A percentile compares a stretch with the other conserved stretches of the same genome.
These are phyloP conservation scores for Thera britannica DNA, from an alignment of 2,888 invertebrate species.

Conservation along the genomic window DNA sequence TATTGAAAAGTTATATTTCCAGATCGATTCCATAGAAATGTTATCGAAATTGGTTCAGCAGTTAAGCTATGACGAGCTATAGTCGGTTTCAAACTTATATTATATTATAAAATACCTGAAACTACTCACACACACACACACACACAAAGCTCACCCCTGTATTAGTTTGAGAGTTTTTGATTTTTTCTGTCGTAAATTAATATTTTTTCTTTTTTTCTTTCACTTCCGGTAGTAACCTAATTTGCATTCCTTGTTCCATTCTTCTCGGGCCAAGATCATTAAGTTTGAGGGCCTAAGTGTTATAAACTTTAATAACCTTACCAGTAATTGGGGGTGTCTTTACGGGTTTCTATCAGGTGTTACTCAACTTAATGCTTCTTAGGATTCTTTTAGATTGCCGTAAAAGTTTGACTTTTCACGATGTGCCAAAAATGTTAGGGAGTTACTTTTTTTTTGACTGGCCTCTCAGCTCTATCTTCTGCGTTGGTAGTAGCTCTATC, in stretches of 20 bases:
- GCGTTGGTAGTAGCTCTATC: no score
- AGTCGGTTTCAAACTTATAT: no score
- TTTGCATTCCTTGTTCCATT: conserved; percentile 40
- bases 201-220: no score
- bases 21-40: no score
- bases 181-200: background rate
- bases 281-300: conserved; percentile 57
- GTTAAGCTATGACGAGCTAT: no score
- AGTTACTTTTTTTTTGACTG: background rate
- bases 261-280: conserved; percentile 55
- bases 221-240: conserved; percentile 29
- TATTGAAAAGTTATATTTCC: no score
- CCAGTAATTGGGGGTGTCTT: conserved; percentile 57
- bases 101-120: no score
- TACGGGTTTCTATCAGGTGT: conserved; percentile 56
- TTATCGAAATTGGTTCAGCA: no score
- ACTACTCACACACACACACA: no score
- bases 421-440: conserved; percentile 25
- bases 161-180: no score
- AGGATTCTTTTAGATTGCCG: conserved; percentile 41
- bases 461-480: no score
- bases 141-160: no score
- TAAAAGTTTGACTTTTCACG: conserved; percentile 34
- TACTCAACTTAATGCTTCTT: conserved; percentile 49
- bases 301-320: conserved; percentile 64